A percentile compares a stretch with the other conserved stretches of the same genome.
These are phyloP conservation scores for Caenorhabditis brenneri DNA, from an alignment of 1,140 invertebrate genomes.

Conservation along the genomic window DNA sequence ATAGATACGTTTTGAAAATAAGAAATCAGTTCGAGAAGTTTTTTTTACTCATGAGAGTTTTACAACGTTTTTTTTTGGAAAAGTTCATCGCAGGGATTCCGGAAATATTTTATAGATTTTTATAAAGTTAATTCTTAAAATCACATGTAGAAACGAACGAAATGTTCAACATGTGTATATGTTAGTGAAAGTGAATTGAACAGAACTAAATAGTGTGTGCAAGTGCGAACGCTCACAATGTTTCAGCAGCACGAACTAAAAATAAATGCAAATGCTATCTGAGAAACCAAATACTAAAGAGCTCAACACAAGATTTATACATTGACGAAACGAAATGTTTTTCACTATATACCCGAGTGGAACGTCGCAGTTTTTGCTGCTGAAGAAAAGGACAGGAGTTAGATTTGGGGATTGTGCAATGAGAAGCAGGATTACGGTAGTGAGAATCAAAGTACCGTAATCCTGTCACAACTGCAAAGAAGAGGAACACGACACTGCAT, in stretches of 20 bases:
- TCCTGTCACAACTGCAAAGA: neutral
- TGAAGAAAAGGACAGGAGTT: conserved; percentile 37
- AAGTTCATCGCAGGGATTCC: too few relatives aligned
- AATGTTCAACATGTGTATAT: too few relatives aligned
- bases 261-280: neutral
- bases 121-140: too few relatives aligned
- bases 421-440: neutral
- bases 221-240: conserved; percentile 1
- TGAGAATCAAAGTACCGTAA: neutral
- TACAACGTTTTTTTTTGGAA: too few relatives aligned
- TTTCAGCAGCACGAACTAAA: neutral
- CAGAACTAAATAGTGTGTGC: neutral
- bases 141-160: too few relatives aligned
- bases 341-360: conserved; percentile 37
- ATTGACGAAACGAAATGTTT: neutral
- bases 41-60: too few relatives aligned
- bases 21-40: too few relatives aligned
- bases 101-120: too few relatives aligned
- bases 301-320: neutral
- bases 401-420: neutral
- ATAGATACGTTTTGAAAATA: too few relatives aligned
- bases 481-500: neutral
- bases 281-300: neutral
- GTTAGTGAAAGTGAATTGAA: neutral
- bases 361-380: conserved; percentile 38